phyloP scores from a whole-genome alignment of 2,797 vertebrate species.

The Momotus momota region DNA sequence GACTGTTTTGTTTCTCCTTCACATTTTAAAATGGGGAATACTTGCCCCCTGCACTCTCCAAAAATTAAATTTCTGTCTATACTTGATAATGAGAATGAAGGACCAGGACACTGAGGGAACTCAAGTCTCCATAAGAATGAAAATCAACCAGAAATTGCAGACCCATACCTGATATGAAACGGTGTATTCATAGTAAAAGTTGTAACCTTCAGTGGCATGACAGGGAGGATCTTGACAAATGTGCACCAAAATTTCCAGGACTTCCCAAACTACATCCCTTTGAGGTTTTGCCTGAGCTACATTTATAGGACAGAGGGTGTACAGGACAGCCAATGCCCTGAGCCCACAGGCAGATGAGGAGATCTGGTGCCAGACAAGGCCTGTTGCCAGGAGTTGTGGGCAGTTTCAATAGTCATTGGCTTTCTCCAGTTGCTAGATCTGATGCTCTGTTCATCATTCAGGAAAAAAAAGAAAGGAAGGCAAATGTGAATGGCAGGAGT shows the following conservation, averaged over 20 bases:
- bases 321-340: fast-evolving
- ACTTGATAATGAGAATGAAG: not conserved
- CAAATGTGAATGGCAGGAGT: not conserved
- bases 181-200: not conserved
- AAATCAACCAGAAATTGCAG: not conserved
- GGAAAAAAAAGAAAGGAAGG: not conserved
- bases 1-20: not conserved
- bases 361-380: not conserved
- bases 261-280: fast-evolving
- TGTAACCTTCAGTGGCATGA: not conserved
- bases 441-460: not conserved
- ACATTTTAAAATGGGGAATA: not conserved
- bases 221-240: not conserved
- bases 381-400: not conserved
- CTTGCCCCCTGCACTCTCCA: not conserved
- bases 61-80: not conserved
- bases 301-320: not conserved
- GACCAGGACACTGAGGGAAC: not conserved
- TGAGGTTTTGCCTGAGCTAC: not conserved
- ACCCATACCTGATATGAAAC: not conserved
- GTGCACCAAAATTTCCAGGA: not conserved
- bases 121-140: not conserved
- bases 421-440: not conserved
- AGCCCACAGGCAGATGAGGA: not conserved
- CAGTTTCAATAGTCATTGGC: no score